A percentile compares a stretch with the other conserved stretches of the same genome.
phyloP scores from a whole-genome alignment of 2,888 invertebrate species.

The Tholera decimalis region DNA sequence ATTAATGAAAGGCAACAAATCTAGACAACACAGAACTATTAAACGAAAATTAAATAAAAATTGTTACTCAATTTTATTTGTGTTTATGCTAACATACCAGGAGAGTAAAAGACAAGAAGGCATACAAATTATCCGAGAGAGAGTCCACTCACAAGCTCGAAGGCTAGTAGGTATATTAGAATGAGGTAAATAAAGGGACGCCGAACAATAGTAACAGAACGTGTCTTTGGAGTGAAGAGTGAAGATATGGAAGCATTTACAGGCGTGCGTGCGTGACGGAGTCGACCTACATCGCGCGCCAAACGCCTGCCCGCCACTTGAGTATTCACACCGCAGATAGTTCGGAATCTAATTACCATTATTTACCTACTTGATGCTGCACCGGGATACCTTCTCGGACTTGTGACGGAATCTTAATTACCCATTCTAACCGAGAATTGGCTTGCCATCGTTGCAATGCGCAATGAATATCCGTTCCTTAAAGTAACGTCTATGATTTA shows the following conservation, averaged over 20 bases:
- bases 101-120: conserved; percentile 12
- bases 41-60: background rate
- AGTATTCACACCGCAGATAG: conserved; percentile 79
- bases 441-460: background rate
- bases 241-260: conserved; percentile 67
- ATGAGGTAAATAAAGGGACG: conserved; percentile 63
- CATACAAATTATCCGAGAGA: conserved; percentile 29
- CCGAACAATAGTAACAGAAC: conserved; percentile 75
- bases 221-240: conserved; percentile 66
- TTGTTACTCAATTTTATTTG: background rate
- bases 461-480: background rate
- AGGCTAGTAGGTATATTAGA: conserved; percentile 44
- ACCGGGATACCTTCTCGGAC: conserved; percentile 44
- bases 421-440: background rate
- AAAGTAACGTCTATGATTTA: background rate
- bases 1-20: background rate
- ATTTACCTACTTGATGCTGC: conserved; percentile 78
- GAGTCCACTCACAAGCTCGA: conserved; percentile 17
- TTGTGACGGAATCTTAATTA: conserved; percentile 27
- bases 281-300: conserved; percentile 78
- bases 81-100: too few species aligned
- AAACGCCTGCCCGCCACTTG: conserved; percentile 70
- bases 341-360: conserved; percentile 84
- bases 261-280: conserved; percentile 78
- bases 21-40: background rate